Base-by-base conservation (phyloP, 2,113 vertebrate species). In the Python bivittatus region DNA sequence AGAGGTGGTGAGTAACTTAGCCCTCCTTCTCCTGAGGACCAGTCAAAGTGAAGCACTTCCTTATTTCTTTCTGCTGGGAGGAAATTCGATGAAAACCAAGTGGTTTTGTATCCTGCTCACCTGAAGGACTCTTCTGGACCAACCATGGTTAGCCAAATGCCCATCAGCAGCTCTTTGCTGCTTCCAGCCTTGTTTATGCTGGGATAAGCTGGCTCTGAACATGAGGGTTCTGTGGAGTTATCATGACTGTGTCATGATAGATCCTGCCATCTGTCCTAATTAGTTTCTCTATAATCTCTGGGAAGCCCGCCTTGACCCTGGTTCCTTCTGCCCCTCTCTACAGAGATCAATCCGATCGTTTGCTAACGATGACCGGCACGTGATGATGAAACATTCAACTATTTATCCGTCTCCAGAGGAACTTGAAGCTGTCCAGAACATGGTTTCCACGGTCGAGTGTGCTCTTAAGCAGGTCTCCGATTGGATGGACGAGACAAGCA, bases 301-400 rank as follows among this genome's bases (percentile, higher is more conserved):
- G 58, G 4, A 12, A 17, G 9, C 38, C 29, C 38, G 2, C 4
- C 29, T 20, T 15, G 90, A 57, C 89, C 91, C 92, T 58, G 1
- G 6, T 56, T 52, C 6, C 93, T 95, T 96, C 86, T 88, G 4
- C 90, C 92, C 44, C 48, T 54, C 10, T 0, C 89, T 60, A 95
- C 98, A 99, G 99, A 99, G 99, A 98, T 99, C 99, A 93, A 99
- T 99, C 97, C 98, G 99, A 95, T 99, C 99, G 94, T 99, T 99
- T 95, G 99, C 99, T 93, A 99, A 99, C 17, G 99, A 99, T 97
- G 99, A 99, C 97, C 99, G 99, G 96, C 99, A 99, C 52, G 99
- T 99, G 94, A 99, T 99, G 99, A 99, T 99, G 91, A 99, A 99
- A 93, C 99, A 99, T 97, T 99, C 99, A 96, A 98, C 98, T 95